These are phyloP conservation scores for Drosophila tani DNA, from an alignment of 1,140 invertebrate genomes.

Conservation along the genomic window DNA sequence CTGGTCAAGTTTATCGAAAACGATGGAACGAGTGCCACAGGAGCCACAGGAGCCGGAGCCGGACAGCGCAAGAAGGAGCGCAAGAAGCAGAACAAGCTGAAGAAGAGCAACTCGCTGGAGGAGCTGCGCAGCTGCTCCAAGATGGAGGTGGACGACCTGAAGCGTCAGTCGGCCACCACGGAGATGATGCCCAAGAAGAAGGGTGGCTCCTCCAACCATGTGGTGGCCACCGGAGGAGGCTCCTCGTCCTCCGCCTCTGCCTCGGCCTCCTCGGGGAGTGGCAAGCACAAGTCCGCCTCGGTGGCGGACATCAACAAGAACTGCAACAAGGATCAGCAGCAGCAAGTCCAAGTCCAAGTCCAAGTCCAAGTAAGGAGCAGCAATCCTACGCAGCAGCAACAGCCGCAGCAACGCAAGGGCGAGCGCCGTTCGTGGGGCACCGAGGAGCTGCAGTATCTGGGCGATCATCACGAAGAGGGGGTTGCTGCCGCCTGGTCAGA, in stretches of 20 bases:
- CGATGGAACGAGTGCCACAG: no score
- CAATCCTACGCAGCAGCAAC: constrained; percentile 21
- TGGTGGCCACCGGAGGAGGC: not conserved
- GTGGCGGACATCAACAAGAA: constrained; percentile 68
- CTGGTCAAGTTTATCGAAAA: constrained; percentile 86
- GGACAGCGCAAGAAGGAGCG: constrained; percentile 70
- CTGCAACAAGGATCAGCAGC: constrained; percentile 59
- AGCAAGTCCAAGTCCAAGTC: constrained; percentile 36
- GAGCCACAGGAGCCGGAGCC: no score
- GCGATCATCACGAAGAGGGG: constrained; percentile 41
- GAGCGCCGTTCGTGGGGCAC: constrained; percentile 88
- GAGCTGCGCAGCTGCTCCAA: constrained; percentile 86
- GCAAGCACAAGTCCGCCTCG: constrained; percentile 67
- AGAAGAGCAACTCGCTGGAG: constrained; percentile 89
- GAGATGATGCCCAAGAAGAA: constrained; percentile 84
- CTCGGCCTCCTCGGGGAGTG: constrained; percentile 4
- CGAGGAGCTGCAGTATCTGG: constrained; percentile 85
- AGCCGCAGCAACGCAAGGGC: constrained; percentile 61
- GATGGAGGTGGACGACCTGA: constrained; percentile 78
- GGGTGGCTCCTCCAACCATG: constrained; percentile 6
- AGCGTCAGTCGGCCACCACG: constrained; percentile 80
- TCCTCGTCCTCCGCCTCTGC: constrained; percentile 11
- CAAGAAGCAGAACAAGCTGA: constrained; percentile 85
- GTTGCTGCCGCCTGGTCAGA: constrained; percentile 37
- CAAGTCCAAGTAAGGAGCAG: constrained; percentile 19